phyloP scores from a whole-genome alignment of 1,140 invertebrate species.

The Agrypnia vestita region DNA sequence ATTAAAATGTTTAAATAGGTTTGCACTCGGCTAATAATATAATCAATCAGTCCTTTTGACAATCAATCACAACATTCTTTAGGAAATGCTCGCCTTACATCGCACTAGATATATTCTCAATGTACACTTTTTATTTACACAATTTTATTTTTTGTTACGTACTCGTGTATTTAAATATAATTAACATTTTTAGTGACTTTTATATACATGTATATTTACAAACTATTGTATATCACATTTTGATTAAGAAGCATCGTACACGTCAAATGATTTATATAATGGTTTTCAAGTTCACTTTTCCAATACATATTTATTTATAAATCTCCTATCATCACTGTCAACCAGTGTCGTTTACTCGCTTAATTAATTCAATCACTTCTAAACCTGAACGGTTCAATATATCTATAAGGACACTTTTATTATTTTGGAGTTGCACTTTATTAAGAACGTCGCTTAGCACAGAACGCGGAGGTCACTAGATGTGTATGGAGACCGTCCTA shows the following conservation, averaged over 20 bases:
- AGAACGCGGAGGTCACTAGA: constrained; percentile 21
- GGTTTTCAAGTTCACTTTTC: constrained; percentile 7
- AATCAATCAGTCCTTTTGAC: constrained; percentile 30
- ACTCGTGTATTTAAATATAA: constrained; percentile 30
- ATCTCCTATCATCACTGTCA: not conserved
- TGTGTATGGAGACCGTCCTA: constrained; percentile 67
- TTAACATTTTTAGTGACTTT: constrained; percentile 46
- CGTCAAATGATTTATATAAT: constrained; percentile 28
- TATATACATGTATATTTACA: constrained; percentile 55
- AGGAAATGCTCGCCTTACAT: constrained; percentile 33
- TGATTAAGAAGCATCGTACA: constrained; percentile 35
- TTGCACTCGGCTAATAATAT: constrained; percentile 19
- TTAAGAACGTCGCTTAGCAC: no score
- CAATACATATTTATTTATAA: constrained; percentile 35
- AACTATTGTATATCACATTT: constrained; percentile 60
- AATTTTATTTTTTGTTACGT: constrained; percentile 11
- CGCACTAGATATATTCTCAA: constrained; percentile 46
- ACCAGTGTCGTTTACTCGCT: no score
- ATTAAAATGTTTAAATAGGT: constrained; percentile 24
- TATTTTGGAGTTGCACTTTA: no score
- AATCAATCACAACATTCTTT: constrained; percentile 35
- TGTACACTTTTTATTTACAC: constrained; percentile 37
- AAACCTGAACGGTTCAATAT: no score
- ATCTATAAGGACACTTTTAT: no score
- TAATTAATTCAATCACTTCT: no score